These are phyloP conservation scores for Phoxinus phoxinus DNA, from an alignment of 2,113 vertebrate species.

Conservation along the genomic window DNA sequence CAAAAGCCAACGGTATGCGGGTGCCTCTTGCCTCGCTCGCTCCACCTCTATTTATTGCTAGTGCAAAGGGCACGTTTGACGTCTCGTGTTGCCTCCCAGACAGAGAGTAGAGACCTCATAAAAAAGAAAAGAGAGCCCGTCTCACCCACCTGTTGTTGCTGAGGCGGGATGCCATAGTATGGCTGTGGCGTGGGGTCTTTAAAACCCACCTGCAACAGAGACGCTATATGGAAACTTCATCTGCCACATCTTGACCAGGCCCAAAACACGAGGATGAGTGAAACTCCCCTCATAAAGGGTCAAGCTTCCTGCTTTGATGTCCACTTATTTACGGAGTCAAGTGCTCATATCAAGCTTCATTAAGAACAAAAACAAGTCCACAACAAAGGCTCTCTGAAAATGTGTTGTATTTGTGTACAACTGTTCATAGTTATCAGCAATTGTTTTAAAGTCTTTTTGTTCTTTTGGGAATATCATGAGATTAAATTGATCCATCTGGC, in stretches of 20 bases:
- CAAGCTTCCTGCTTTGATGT: constrained; percentile 77
- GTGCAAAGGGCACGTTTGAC: constrained; percentile 58
- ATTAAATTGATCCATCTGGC: not conserved
- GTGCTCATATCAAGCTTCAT: not conserved
- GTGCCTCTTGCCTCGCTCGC: constrained; percentile 18
- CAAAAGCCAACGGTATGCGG: constrained; percentile 20
- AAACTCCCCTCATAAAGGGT: constrained; percentile 68
- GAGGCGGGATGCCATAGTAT: constrained; percentile 52
- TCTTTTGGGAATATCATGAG: not conserved
- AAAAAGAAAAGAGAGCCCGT: constrained; percentile 57
- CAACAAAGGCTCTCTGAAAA: constrained; percentile 14
- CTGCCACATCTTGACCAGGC: constrained; percentile 10
- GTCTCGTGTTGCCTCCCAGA: constrained; percentile 75
- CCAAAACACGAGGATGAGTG: constrained; percentile 39
- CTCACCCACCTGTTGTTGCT: constrained; percentile 78
- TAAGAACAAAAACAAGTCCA: constrained; percentile 44
- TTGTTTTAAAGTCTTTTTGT: not conserved
- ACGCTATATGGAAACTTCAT: constrained; percentile 64
- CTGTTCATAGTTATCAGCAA: not conserved
- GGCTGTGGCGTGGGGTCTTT: constrained; percentile 48
- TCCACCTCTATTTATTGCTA: constrained; percentile 50
- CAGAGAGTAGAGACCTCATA: constrained; percentile 74
- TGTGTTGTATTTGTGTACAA: not conserved
- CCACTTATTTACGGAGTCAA: constrained; percentile 64
- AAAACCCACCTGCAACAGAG: constrained; percentile 77